A percentile compares a stretch with the other conserved stretches of the same genome.
phyloP scores from a whole-genome alignment of 2,797 vertebrate species.

The Amniataba percoides region DNA sequence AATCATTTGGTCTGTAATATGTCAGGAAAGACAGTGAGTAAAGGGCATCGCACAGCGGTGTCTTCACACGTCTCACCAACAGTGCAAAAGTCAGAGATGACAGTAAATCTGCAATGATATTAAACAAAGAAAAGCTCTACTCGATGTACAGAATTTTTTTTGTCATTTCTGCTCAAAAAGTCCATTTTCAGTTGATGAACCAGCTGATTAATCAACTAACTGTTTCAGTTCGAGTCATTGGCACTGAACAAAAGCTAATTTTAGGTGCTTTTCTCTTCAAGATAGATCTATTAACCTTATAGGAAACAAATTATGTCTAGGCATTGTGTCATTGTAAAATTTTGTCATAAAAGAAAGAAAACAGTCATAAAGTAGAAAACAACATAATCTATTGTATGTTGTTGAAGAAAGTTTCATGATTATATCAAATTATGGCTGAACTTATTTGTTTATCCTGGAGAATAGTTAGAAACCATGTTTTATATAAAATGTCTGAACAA shows the following conservation, averaged over 20 bases:
- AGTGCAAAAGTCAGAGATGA: neutral
- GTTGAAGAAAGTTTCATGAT: conserved; percentile 46
- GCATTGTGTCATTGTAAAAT: neutral
- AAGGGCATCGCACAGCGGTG: neutral
- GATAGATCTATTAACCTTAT: neutral
- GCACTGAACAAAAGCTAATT: neutral
- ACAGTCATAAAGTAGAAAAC: neutral
- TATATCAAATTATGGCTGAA: conserved; percentile 86
- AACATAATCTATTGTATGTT: neutral
- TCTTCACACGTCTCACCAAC: neutral
- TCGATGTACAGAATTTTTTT: no score
- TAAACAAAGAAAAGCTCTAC: neutral
- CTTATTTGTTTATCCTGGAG: conserved; percentile 90
- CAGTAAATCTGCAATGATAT: neutral
- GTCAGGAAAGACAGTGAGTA: neutral
- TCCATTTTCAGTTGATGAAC: neutral
- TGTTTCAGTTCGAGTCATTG: neutral
- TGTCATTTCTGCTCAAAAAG: neutral
- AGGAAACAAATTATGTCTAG: neutral
- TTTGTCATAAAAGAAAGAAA: neutral
- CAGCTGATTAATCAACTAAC: neutral
- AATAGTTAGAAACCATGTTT: conserved; percentile 35
- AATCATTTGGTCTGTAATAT: neutral
- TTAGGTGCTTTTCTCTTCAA: neutral
- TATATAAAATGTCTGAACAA: conserved; percentile 74